phyloP scores from a whole-genome alignment of 2,113 vertebrate species.

The Dolichallabes microphthalmus region DNA sequence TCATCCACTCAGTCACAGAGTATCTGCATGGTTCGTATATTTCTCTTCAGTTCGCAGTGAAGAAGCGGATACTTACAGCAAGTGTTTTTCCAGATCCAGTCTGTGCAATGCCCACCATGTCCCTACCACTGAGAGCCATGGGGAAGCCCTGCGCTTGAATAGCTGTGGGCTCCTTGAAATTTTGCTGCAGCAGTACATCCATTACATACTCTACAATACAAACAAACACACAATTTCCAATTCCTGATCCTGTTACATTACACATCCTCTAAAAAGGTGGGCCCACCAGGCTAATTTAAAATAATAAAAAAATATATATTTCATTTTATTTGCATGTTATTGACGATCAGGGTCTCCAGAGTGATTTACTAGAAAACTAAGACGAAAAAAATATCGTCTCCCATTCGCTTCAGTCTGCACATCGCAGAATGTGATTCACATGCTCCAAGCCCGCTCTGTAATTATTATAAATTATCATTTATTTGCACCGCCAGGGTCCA shows the following conservation, averaged over 20 bases:
- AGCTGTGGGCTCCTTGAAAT: constrained; percentile 95
- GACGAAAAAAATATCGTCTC: too few species aligned
- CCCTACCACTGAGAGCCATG: constrained; percentile 88
- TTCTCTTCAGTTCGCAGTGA: not conserved
- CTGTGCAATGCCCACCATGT: constrained; percentile 98
- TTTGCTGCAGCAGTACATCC: constrained; percentile 89
- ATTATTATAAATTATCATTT: too few species aligned
- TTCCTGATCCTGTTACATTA: not conserved
- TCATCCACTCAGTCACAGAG: not conserved
- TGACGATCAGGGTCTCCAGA: too few species aligned
- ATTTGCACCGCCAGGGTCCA: too few species aligned
- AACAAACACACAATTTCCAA: not conserved
- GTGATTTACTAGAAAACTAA: too few species aligned
- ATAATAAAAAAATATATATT: too few species aligned
- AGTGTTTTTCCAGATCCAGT: constrained; percentile 97
- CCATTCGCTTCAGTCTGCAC: too few species aligned
- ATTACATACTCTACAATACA: constrained; percentile 85
- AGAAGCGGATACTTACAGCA: constrained; percentile 74
- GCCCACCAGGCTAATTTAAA: too few species aligned
- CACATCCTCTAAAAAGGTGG: not conserved
- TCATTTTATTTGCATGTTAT: too few species aligned
- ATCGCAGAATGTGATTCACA: too few species aligned
- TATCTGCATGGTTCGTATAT: too few species aligned
- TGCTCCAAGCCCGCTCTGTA: too few species aligned
- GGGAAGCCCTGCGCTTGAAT: constrained; percentile 97